phyloP scores from a whole-genome alignment of 37 sponge, comb jelly and placozoan species.

The Tethya wilhelma region DNA sequence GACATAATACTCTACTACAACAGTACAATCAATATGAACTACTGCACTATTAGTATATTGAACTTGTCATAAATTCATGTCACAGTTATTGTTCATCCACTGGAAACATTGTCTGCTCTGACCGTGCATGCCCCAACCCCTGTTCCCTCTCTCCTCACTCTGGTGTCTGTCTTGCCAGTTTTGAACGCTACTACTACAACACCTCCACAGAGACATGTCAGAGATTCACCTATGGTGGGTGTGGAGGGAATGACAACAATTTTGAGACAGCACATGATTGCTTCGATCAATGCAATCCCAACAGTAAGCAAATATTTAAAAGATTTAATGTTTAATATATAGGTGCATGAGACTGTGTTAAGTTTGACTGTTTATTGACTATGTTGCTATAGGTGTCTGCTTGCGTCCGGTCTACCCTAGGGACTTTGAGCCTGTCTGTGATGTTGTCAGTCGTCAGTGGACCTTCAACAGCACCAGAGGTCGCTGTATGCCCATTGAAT shows the following conservation, averaged over 20 bases:
- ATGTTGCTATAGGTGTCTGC: too few relatives aligned
- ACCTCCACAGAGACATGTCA: slow-evolving; percentile 33
- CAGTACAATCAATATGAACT: not conserved
- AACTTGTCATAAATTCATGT: not conserved
- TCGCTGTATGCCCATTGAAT: too few relatives aligned
- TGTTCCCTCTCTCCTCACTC: not conserved
- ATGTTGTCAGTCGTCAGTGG: too few relatives aligned
- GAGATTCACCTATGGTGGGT: slow-evolving; percentile 46
- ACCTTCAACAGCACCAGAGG: too few relatives aligned
- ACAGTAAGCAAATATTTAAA: slow-evolving; percentile 12
- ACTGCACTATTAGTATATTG: not conserved
- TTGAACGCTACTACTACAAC: slow-evolving; percentile 57
- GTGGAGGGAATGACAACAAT: slow-evolving; percentile 51
- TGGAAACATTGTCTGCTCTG: slow-evolving; percentile 13
- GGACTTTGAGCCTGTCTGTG: too few relatives aligned
- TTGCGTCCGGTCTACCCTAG: too few relatives aligned
- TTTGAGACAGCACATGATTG: slow-evolving; percentile 5
- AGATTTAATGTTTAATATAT: too few relatives aligned
- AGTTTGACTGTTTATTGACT: too few relatives aligned
- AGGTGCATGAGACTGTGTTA: too few relatives aligned
- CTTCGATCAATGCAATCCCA: not conserved
- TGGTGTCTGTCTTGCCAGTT: slow-evolving; percentile 1
- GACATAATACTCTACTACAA: not conserved
- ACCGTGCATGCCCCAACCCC: not conserved
- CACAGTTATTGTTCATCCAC: slow-evolving; percentile 21